Evolutionary conservation across 2,113 vertebrate species (phyloP), one percentile per base, ranked within the genome.

Genomic region (Larimichthys polyactis): DNA sequence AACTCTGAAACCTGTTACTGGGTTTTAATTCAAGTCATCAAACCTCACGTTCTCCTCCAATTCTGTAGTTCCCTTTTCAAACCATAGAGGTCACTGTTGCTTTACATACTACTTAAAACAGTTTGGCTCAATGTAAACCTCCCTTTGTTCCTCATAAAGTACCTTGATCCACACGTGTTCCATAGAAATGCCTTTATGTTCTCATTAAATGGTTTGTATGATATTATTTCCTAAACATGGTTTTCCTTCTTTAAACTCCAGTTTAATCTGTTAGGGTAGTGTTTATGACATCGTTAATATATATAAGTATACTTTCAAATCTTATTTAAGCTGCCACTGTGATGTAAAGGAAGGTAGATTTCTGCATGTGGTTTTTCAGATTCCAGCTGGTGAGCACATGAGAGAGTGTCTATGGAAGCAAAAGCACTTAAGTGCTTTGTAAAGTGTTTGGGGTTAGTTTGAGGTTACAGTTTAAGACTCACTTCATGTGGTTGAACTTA

Each of bases 71-170:
- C 93, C 57, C n/a, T 27, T 73, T 77, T 55, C 22, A 75, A 90
- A 83, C 95, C 92, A 95, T 90, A 96, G 95, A 95, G 94, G 95
- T 95, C 95, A 93, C 93, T 96, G 90, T 95, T 96, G 95, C 91
- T 93, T 95, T 94, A 96, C 74, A 88, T 90, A 91, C 92, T 64
- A 74, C 75, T 48, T 5, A n/a, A 46, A 57, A 76, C 29, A 55
- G 27, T 54, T 9, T 0, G 4, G 63, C 32, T 79, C 27, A 10
- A n/a, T 10, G 32, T 63, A 78, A 70, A 76, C 52, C 51, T 63
- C 36, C 58, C 46, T 59, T 27, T 3, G 29, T 67, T 70, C 59
- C 11, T 29, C 36, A 58, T 40, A n/a, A 72, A 67, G 49, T 12
- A 79, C 59, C 24, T 66, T 43, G n/a, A 69, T 6, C 7, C 52